phyloP scores from a whole-genome alignment of 2,888 invertebrate genomes.

The Tetragonula carbonaria region DNA sequence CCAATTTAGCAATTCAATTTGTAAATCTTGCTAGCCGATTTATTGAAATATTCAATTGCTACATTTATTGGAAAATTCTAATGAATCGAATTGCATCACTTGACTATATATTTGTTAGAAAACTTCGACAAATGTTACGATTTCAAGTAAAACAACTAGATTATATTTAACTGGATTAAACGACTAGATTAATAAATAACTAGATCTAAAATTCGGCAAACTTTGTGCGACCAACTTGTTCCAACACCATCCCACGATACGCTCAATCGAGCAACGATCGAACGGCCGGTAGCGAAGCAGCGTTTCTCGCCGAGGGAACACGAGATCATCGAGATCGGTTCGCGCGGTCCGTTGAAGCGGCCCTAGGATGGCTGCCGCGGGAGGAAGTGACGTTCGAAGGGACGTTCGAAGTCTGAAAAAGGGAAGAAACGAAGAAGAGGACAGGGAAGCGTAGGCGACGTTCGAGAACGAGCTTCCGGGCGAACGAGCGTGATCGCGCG shows the following conservation, averaged over 20 bases:
- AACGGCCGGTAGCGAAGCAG: neutral
- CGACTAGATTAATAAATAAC: neutral
- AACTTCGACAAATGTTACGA: neutral
- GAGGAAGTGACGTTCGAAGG: constrained; percentile 15
- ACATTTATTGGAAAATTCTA: neutral
- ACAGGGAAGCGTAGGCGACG: constrained; percentile 44
- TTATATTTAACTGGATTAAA: too few relatives aligned
- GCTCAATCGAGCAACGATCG: constrained; percentile 4
- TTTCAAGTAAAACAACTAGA: neutral
- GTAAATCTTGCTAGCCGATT: too few relatives aligned
- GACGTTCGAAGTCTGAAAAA: neutral
- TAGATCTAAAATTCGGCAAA: neutral
- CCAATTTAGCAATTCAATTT: too few relatives aligned
- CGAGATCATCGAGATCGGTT: constrained; percentile 17
- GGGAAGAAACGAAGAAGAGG: neutral
- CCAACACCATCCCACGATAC: neutral
- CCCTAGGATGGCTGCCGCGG: neutral
- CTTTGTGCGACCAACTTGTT: neutral
- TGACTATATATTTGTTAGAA: neutral
- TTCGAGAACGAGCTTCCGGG: constrained; percentile 47
- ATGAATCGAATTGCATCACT: too few relatives aligned
- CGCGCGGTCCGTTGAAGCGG: constrained; percentile 8
- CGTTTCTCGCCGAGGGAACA: constrained; percentile 14
- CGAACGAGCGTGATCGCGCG: constrained; percentile 52
- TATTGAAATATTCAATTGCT: neutral